Percentiles rank a stretch among this genome's conserved stretches.
phyloP scores from a whole-genome alignment of 2,888 invertebrate species.

The Callimorpha dominula region DNA sequence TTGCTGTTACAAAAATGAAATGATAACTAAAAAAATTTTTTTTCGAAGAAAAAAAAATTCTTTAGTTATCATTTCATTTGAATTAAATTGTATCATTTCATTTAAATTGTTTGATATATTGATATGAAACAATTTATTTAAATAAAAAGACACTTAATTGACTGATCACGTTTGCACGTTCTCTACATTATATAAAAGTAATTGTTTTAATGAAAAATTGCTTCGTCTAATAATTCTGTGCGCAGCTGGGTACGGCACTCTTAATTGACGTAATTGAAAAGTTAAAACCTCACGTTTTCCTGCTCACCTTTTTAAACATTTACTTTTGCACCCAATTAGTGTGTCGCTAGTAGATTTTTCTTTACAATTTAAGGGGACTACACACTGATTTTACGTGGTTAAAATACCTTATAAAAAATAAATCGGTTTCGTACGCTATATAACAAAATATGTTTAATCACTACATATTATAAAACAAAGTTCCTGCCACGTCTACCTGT shows the following conservation, averaged over 20 bases:
- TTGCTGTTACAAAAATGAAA: not conserved
- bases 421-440: too few relatives aligned
- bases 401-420: too few relatives aligned
- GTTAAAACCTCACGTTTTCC: slow-evolving; percentile 76
- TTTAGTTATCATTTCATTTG: too few relatives aligned
- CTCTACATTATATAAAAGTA: slow-evolving; percentile 39
- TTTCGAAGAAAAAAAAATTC: too few relatives aligned
- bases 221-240: slow-evolving; percentile 56
- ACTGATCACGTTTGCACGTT: slow-evolving; percentile 38
- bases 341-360: slow-evolving; percentile 68
- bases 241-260: slow-evolving; percentile 65
- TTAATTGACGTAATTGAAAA: slow-evolving; percentile 83
- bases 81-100: too few relatives aligned
- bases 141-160: slow-evolving; percentile 27
- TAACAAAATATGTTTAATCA: too few relatives aligned
- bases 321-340: slow-evolving; percentile 84
- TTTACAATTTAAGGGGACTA: slow-evolving; percentile 54
- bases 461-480: too few relatives aligned
- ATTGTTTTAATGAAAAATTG: slow-evolving; percentile 50
- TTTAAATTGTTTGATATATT: too few relatives aligned
- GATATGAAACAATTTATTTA: not conserved
- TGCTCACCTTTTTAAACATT: slow-evolving; percentile 82
- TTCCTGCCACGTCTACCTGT: too few relatives aligned
- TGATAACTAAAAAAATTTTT: too few relatives aligned
- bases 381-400: slow-evolving; percentile 28